Evolutionary conservation across 2,888 invertebrate species (phyloP), one percentile per base, ranked within the genome.

Genomic region (Athalia cordata): DNA sequence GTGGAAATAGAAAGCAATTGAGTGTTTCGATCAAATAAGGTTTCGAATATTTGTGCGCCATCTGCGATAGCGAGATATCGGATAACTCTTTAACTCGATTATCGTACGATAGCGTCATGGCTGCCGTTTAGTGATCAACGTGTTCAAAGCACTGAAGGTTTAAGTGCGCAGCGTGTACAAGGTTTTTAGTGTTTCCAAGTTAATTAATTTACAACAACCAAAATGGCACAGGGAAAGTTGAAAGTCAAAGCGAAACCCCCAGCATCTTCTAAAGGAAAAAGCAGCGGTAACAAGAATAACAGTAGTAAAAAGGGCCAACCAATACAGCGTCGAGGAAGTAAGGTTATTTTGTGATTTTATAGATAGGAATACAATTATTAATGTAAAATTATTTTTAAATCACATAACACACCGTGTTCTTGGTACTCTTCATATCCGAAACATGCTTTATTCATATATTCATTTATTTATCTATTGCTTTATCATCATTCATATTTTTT

Each of bases 221-320:
- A 84, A 80, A 95, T 95, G 94, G 93, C 94, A 49, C 94, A 95
- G 90, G 94, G 94, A 67, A 94, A 94, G 86, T 86, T 94, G 81
- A 94, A 94, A 91, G 92, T 93, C 0, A 94, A 94, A 87, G 89
- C 93, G 4, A 93, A 94, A 86, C 83, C 93, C 67, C 94, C 94
- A 3, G 82, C 91, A 13, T 92, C 91, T 11, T 86, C 90, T 3
- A 92, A 92, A 79, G 91, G 92, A 80, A 90, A 91, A 68, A 29
- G 59, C 1, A 62, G 49, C 50, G 59, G 13, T 47, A 49, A 15
- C n/a, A 93, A 93, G 72, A 81, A 77, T 45, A 82, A 66, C 47
- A 85, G 86, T 83, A 85, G 86, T n/a, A 92, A 90, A 4, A 94
- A 93, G 83, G 93, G 92, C 1, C 91, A 91, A 80, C 91, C 93